Evolutionary conservation across 2,797 vertebrate species (phyloP).

Genomic region (Nannoperca australis): DNA sequence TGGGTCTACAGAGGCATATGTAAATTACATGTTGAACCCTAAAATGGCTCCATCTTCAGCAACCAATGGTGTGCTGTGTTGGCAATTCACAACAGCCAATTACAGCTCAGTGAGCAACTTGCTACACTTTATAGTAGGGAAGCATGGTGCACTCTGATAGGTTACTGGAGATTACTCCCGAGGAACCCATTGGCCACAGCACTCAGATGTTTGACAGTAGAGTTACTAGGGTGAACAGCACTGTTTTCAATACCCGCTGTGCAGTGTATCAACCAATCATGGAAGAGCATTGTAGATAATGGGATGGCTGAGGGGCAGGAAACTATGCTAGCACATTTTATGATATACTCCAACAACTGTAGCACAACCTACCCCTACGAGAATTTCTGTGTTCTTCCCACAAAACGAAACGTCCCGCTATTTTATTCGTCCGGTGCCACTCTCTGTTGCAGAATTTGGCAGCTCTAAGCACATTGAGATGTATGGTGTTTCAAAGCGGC

Average conservation of each 20-base stretch:
- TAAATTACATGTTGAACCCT: constrained; percentile 42
- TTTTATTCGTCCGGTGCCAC: constrained; percentile 15
- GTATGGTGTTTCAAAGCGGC: constrained; percentile 61
- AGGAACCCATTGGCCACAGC: constrained; percentile 64
- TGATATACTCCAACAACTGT: not conserved
- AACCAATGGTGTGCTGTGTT: constrained; percentile 53
- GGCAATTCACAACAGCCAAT: constrained; percentile 62
- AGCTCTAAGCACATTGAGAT: constrained; percentile 69
- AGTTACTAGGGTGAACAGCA: constrained; percentile 78
- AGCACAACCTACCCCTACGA: constrained; percentile 2
- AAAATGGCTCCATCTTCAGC: constrained; percentile 77
- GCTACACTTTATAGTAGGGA: constrained; percentile 5
- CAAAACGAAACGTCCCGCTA: constrained; percentile 16
- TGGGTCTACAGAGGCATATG: constrained; percentile 17
- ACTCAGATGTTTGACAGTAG: constrained; percentile 44
- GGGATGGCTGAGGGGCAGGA: constrained; percentile 22
- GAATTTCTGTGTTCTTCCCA: constrained; percentile 1
- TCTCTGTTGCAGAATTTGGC: constrained; percentile 22
- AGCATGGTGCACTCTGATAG: constrained; percentile 50
- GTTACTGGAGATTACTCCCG: constrained; percentile 48
- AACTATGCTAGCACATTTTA: constrained; percentile 28
- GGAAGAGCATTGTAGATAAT: constrained; percentile 22
- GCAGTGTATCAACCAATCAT: constrained; percentile 56
- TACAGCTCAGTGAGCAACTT: constrained; percentile 19
- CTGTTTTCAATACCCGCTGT: constrained; percentile 30